phyloP scores from a whole-genome alignment of 2,113 vertebrate species.

The Melierax canorus region DNA sequence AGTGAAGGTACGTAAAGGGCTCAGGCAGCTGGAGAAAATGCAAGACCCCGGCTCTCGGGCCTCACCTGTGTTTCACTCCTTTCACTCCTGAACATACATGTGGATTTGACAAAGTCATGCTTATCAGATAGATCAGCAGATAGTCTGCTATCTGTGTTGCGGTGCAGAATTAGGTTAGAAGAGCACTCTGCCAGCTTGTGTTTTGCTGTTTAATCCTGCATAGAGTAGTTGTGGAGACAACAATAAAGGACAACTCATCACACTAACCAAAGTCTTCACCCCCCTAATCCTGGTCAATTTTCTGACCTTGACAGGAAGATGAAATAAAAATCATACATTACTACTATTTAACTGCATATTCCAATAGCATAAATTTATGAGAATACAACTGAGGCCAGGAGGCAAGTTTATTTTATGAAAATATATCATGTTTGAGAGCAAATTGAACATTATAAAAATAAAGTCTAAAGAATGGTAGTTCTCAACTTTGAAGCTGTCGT shows the following conservation, averaged over 20 bases:
- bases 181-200: neutral
- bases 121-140: neutral
- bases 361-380: neutral
- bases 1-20: neutral
- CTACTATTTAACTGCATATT: neutral
- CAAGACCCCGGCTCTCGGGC: neutral
- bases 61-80: neutral
- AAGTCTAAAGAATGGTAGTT: neutral
- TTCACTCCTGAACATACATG: neutral
- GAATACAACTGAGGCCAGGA: neutral
- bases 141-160: neutral
- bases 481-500: neutral
- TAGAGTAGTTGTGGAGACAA: neutral
- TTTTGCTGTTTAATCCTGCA: neutral
- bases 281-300: neutral
- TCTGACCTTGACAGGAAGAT: neutral
- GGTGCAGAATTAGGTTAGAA: neutral
- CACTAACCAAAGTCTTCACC: neutral
- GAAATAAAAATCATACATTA: neutral
- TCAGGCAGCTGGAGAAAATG: constrained; percentile 1
- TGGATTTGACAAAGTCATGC: constrained; percentile 7
- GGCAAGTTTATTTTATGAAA: constrained; percentile 24
- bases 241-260: neutral
- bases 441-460: neutral
- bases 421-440: neutral